Conservation (phyloP, 2,888 invertebrate species). For the Dorcus hopei region DNA sequence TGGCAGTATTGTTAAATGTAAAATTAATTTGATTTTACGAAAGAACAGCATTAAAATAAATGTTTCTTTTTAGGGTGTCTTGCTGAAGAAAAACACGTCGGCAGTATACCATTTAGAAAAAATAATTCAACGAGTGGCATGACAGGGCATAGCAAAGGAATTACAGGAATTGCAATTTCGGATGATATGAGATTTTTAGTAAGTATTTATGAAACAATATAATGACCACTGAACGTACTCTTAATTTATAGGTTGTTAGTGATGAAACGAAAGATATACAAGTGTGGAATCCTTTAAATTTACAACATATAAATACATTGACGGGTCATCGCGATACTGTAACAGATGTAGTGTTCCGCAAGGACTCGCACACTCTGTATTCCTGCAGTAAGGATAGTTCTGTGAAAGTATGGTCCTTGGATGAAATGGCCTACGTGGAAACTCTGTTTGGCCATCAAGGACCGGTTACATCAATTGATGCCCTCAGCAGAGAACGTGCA, state of each 20-base stretch:
- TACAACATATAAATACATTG: constrained; percentile 76
- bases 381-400: constrained; percentile 74
- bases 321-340: constrained; percentile 73
- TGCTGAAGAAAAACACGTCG: constrained; percentile 60
- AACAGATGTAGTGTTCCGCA: constrained; percentile 79
- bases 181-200: constrained; percentile 80
- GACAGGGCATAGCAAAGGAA: constrained; percentile 43
- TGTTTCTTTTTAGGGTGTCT: constrained; percentile 53
- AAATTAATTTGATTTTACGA: constrained; percentile 23
- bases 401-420: constrained; percentile 92
- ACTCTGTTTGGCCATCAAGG: constrained; percentile 92
- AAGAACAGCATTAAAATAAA: neutral
- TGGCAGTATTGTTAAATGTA: constrained; percentile 82
- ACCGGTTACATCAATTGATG: constrained; percentile 81
- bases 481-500: constrained; percentile 79
- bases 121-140: constrained; percentile 30
- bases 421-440: constrained; percentile 95
- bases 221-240: neutral
- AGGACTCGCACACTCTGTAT: constrained; percentile 81
- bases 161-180: constrained; percentile 69
- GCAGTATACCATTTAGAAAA: constrained; percentile 50
- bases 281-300: constrained; percentile 78
- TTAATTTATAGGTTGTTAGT: constrained; percentile 55
- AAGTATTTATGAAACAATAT: constrained; percentile 41
- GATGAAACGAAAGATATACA: constrained; percentile 69